Conservation (phyloP, 2,797 vertebrate species). For the Chiloscyllium punctatum region DNA sequence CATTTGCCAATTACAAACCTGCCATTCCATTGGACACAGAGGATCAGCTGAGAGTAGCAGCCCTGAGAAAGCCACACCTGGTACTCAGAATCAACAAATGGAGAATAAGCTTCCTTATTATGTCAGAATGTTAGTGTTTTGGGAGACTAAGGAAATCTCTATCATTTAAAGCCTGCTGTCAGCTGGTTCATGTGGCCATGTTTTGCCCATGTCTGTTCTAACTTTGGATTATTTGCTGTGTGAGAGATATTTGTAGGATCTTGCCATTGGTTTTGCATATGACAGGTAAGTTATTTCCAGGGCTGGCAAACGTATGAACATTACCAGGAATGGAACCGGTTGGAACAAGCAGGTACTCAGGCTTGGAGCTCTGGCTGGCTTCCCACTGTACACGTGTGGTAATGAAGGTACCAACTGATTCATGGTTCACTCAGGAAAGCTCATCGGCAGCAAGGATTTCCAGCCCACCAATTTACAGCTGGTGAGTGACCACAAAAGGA, state of each 20-base stretch:
- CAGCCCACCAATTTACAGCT: no score
- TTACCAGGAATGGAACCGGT: background rate
- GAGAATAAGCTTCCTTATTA: no score
- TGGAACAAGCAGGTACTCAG: background rate
- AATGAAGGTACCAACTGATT: background rate
- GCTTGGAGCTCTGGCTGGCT: background rate
- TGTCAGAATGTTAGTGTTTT: background rate
- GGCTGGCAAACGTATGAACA: background rate
- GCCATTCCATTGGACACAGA: background rate
- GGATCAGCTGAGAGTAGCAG: background rate
- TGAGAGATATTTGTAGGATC: background rate
- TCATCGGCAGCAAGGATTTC: no score
- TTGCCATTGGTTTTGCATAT: background rate
- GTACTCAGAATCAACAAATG: no score
- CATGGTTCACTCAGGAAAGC: no score
- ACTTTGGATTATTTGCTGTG: no score
- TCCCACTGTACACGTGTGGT: background rate
- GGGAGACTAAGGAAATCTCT: background rate
- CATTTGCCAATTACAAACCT: background rate
- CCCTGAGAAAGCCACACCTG: no score
- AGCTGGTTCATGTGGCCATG: no score
- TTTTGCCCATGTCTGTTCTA: background rate
- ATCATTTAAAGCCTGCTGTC: background rate
- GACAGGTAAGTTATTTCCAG: background rate
- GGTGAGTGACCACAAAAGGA: no score